Evolutionary conservation across 2,888 invertebrate genomes (phyloP).

Genomic region (Erebia aethiops): DNA sequence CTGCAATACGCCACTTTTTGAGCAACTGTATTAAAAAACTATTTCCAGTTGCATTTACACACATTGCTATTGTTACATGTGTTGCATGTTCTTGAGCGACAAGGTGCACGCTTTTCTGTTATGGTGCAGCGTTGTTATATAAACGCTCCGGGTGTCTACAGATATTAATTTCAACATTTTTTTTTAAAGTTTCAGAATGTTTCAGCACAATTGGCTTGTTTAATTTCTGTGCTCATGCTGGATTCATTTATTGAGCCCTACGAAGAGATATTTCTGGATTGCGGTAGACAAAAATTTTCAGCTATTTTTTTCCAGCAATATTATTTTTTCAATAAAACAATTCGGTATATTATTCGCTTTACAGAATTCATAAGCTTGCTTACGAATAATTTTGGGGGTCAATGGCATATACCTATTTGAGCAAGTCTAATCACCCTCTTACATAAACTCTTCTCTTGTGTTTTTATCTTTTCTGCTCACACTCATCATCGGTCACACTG

Average conservation of each 20-base stretch:
- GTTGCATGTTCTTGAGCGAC: conserved; percentile 25
- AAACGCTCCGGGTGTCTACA: not conserved
- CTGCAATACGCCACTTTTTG: too few relatives aligned
- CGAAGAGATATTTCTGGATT: not conserved
- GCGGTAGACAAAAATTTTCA: not conserved
- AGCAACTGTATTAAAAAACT: too few relatives aligned
- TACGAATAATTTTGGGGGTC: not conserved
- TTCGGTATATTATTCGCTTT: not conserved
- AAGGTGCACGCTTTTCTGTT: conserved; percentile 33
- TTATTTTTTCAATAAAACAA: not conserved
- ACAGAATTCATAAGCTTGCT: not conserved
- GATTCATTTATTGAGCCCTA: too few relatives aligned
- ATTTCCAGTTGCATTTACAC: conserved; percentile 31
- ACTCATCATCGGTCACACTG: too few relatives aligned
- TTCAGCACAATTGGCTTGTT: not conserved
- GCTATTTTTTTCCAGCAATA: not conserved
- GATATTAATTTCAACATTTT: not conserved
- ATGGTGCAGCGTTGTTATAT: not conserved
- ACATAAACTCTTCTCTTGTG: not conserved
- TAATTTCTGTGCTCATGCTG: too few relatives aligned
- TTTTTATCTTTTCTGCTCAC: too few relatives aligned
- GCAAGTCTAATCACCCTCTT: not conserved
- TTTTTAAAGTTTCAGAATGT: not conserved
- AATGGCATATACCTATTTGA: too few relatives aligned
- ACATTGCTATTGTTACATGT: conserved; percentile 30